These are phyloP conservation scores for Perca fluviatilis DNA, from an alignment of 2,113 vertebrate species.

Conservation along the genomic window DNA sequence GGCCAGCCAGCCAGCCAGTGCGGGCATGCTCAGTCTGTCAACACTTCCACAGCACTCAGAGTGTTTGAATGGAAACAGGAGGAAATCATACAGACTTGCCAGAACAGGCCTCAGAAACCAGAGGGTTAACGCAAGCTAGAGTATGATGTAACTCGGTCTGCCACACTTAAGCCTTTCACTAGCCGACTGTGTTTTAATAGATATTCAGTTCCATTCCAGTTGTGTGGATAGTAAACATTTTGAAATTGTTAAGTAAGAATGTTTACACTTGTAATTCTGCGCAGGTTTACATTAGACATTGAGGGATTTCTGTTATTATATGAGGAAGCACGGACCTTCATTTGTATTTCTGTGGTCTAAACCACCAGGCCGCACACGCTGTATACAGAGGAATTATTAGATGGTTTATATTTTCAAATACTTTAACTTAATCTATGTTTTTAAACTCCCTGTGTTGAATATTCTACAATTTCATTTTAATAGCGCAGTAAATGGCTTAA, in stretches of 20 bases:
- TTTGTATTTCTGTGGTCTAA: constrained; percentile 23
- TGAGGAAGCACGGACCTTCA: constrained; percentile 11
- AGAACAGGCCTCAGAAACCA: constrained; percentile 54
- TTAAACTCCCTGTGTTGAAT: background rate
- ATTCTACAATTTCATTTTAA: background rate
- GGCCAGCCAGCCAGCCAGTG: constrained; percentile 62
- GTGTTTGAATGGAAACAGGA: constrained; percentile 75
- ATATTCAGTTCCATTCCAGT: constrained; percentile 41
- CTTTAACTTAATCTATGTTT: constrained; percentile 22
- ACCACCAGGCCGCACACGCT: constrained; percentile 10
- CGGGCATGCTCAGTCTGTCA: constrained; percentile 80
- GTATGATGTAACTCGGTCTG: constrained; percentile 72
- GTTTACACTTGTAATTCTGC: constrained; percentile 36
- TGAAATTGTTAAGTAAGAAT: constrained; percentile 48
- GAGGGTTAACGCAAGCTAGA: constrained; percentile 60
- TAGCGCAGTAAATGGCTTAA: background rate
- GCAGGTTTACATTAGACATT: constrained; percentile 35
- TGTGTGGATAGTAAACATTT: constrained; percentile 57
- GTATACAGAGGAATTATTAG: constrained; percentile 28
- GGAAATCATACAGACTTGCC: constrained; percentile 55
- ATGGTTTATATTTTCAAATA: constrained; percentile 26
- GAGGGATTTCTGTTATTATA: constrained; percentile 45
- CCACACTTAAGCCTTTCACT: constrained; percentile 60
- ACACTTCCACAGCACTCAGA: constrained; percentile 71
- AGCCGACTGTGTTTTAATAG: constrained; percentile 55